These are phyloP conservation scores for Neelides folsomi DNA, from an alignment of 2,888 invertebrate genomes.

Conservation along the genomic window DNA sequence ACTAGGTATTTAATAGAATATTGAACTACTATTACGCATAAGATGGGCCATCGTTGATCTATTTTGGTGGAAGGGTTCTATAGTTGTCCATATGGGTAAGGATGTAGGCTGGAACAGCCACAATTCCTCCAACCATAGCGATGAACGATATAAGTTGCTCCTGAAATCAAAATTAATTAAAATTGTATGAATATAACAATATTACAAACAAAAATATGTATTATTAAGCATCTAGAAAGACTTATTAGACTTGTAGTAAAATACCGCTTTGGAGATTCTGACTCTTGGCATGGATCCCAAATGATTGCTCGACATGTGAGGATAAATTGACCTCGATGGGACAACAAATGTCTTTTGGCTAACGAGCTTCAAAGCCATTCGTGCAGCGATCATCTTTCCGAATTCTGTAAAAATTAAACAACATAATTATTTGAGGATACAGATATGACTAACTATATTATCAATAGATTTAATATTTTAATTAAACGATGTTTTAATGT, in stretches of 20 bases:
- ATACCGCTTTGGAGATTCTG: constrained; percentile 22
- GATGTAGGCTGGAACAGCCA: constrained; percentile 29
- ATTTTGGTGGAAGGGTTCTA: constrained; percentile 14
- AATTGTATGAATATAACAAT: not conserved
- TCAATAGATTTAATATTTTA: too few species aligned
- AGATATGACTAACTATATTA: too few species aligned
- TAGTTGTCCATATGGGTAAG: constrained; percentile 31
- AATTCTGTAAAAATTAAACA: too few species aligned
- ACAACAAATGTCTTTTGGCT: constrained; percentile 6
- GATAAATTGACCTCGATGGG: constrained; percentile 22
- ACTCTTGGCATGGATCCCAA: constrained; percentile 21
- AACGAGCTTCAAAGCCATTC: not conserved
- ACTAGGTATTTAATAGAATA: not conserved
- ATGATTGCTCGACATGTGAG: constrained; percentile 21
- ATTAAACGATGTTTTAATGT: too few species aligned
- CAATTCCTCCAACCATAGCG: constrained; percentile 17
- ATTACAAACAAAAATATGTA: not conserved
- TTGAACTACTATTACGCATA: not conserved
- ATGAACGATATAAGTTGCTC: constrained; percentile 25
- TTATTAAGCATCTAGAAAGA: not conserved
- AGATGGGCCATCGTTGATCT: not conserved
- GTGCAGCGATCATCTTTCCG: not conserved
- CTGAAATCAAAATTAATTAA: constrained; percentile 11
- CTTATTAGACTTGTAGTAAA: constrained; percentile 1
- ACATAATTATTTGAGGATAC: too few species aligned